Base-by-base conservation (phyloP, 2,113 vertebrate genomes). In the Stigmatopora argus region DNA sequence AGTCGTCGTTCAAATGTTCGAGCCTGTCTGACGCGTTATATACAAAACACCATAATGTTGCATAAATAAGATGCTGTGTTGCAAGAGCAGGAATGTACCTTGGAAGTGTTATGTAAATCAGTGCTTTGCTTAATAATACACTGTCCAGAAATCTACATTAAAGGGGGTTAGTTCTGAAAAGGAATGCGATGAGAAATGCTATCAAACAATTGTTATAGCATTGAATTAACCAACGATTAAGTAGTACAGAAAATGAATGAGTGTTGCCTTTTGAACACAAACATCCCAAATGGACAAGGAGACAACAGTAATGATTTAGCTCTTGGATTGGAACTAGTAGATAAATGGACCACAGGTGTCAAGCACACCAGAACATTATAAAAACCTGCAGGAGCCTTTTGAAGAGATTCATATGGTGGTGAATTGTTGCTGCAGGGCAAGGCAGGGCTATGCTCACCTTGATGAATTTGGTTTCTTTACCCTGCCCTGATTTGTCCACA, bases 31-130 rank as follows among this genome's bases (percentile, higher is more conserved):
- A 62, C 14, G 74, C 31, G 62, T 14, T 79, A 69, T 52, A 80
- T 61, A 77, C 59, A 73, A 62, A 82, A 79, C 72, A 82, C 63
- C 68, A 44, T 26, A 61, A 26, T 83, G 80, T 77, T 87, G 71
- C 78, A 82, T 83, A 84, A 84, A 81, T 76, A 78, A 41, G 58
- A 47, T 60, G 44, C 56, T 13, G 71, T 58, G 47, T 45, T 64
- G 41, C 35, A 62, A 44, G 13, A 35, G 44, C 38, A 67, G 72
- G 58, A 67, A 17, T 68, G n/a, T 68, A 38, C 47, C 38, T 4
- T 57, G 19, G 38, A 60, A 18, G 12, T 44, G 57, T 44, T n/a
- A 19, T 19, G 12, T 5, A 34, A 60, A 13, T 62, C 61, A 31
- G 44, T 62, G 15, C n/a, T 47, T 62, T 8, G 9, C 11, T 47